These are phyloP conservation scores for Siniperca scherzeri DNA, from an alignment of 2,797 vertebrate genomes.

Conservation along the genomic window DNA sequence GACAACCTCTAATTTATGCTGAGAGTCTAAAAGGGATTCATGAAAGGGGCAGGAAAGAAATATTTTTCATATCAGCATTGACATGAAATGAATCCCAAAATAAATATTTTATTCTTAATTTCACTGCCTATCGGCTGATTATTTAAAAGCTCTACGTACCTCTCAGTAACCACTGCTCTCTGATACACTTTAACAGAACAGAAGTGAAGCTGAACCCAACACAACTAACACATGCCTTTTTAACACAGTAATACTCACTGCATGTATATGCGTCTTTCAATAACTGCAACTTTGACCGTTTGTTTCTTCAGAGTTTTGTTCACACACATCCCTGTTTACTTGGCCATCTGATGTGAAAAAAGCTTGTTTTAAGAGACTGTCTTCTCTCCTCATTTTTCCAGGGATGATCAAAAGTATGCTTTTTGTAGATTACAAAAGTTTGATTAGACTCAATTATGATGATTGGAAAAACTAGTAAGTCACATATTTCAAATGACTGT, in stretches of 20 bases:
- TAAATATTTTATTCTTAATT: neutral
- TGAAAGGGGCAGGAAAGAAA: neutral
- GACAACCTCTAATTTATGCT: slow-evolving; percentile 39
- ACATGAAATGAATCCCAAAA: slow-evolving; percentile 19
- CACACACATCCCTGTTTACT: neutral
- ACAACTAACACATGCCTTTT: neutral
- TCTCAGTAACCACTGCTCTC: neutral
- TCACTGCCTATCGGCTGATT: neutral
- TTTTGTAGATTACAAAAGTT: neutral
- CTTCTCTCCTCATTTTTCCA: too few relatives aligned
- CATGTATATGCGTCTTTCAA: neutral
- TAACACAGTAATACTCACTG: neutral
- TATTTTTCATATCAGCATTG: neutral
- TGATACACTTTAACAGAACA: neutral
- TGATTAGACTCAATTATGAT: neutral
- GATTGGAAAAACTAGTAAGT: neutral
- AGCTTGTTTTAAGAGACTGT: too few relatives aligned
- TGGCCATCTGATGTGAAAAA: too few relatives aligned
- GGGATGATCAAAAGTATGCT: too few relatives aligned
- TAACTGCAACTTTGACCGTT: neutral
- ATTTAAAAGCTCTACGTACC: neutral
- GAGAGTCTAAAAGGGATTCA: neutral
- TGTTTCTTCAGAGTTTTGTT: neutral
- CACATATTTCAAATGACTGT: too few relatives aligned
- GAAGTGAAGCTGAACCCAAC: neutral